These are phyloP conservation scores for Artemia sinica DNA, from an alignment of 2,888 invertebrate species.

Conservation along the genomic window DNA sequence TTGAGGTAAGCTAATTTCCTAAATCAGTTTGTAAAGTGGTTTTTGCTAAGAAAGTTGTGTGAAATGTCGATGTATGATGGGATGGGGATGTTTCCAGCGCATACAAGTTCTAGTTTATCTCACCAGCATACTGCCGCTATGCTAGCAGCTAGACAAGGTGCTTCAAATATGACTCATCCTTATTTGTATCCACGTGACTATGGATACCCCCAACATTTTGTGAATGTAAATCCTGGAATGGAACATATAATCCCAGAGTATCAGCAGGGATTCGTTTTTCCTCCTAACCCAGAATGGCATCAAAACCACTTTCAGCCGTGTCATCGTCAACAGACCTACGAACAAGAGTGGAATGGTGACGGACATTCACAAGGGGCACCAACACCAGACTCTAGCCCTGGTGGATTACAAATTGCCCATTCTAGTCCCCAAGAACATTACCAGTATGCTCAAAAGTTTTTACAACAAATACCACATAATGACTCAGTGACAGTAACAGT, in stretches of 20 bases:
- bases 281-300: not conserved
- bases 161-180: not conserved
- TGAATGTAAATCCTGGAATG: not conserved
- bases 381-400: not conserved
- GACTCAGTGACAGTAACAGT: slow-evolving; percentile 6
- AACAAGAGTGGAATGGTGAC: not conserved
- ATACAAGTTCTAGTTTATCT: not conserved
- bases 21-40: slow-evolving; percentile 11
- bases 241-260: slow-evolving; percentile 5
- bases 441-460: slow-evolving; percentile 8
- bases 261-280: not conserved
- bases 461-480: slow-evolving; percentile 1
- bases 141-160: not conserved
- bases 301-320: not conserved
- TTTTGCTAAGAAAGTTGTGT: not conserved
- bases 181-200: slow-evolving; percentile 1
- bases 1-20: slow-evolving; percentile 6
- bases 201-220: not conserved
- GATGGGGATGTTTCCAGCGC: not conserved
- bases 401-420: not conserved
- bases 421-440: not conserved
- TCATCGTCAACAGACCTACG: not conserved
- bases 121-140: not conserved
- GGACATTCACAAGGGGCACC: slow-evolving; percentile 9
- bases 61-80: slow-evolving; percentile 8